Conservation (phyloP, 92 coral and sea anemone species). For the Scolanthus callimorphus region DNA sequence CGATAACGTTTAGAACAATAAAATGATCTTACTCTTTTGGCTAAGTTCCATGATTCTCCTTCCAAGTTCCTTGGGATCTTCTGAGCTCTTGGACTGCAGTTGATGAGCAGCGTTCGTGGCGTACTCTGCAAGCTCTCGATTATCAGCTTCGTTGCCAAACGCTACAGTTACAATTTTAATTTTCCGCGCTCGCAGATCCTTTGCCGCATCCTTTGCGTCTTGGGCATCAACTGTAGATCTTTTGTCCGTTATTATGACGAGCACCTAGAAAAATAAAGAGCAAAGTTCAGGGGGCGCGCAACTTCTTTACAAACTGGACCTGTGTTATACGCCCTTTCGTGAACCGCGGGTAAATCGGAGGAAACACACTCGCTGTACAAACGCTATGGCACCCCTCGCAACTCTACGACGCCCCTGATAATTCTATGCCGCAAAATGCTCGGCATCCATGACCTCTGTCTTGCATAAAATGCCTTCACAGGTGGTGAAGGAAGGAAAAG, state of each 20-base stretch:
- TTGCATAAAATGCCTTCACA: too few relatives aligned
- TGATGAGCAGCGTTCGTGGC: slow-evolving; percentile 52
- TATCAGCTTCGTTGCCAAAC: slow-evolving; percentile 70
- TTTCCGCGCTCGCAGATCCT: slow-evolving; percentile 28
- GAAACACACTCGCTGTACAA: too few relatives aligned
- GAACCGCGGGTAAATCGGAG: too few relatives aligned
- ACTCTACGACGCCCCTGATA: too few relatives aligned
- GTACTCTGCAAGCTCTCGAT: slow-evolving; percentile 54
- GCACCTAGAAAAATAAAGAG: slow-evolving; percentile 1
- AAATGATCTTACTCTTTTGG: slow-evolving; percentile 59
- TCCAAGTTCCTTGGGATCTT: slow-evolving; percentile 60
- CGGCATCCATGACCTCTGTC: too few relatives aligned
- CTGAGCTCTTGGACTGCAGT: slow-evolving; percentile 46
- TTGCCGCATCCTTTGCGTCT: slow-evolving; percentile 16
- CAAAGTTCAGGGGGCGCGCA: too few relatives aligned
- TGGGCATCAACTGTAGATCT: slow-evolving; percentile 17
- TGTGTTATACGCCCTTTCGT: too few relatives aligned
- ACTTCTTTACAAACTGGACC: too few relatives aligned
- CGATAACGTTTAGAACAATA: too few relatives aligned
- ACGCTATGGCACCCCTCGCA: too few relatives aligned
- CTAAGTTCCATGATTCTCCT: slow-evolving; percentile 59
- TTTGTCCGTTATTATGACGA: slow-evolving; percentile 35
- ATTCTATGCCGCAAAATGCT: too few relatives aligned
- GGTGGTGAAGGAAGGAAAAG: too few relatives aligned
- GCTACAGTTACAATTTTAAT: slow-evolving; percentile 76